These are phyloP conservation scores for Macrobrachium rosenbergii DNA, from an alignment of 1,140 invertebrate genomes.

Conservation along the genomic window DNA sequence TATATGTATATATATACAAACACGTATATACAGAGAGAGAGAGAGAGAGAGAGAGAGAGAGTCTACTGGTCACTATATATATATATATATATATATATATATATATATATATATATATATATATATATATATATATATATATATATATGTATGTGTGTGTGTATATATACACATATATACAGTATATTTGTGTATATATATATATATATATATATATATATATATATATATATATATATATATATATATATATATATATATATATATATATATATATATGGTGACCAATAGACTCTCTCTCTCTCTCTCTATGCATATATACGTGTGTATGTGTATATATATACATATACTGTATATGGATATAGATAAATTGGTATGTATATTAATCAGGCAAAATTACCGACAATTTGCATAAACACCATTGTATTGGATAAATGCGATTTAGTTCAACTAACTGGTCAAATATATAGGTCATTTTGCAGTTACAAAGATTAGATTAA, in stretches of 20 bases:
- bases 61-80: too few relatives aligned
- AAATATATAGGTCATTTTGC: too few relatives aligned
- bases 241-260: neutral
- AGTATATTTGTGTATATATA: neutral
- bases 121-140: too few relatives aligned
- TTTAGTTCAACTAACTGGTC: too few relatives aligned
- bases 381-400: neutral
- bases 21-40: too few relatives aligned
- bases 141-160: too few relatives aligned
- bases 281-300: too few relatives aligned
- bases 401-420: too few relatives aligned
- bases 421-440: too few relatives aligned
- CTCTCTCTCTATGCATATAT: constrained; percentile 21
- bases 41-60: too few relatives aligned
- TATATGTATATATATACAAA: constrained; percentile 23
- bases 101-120: too few relatives aligned
- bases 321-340: neutral
- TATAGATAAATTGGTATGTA: neutral
- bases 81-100: constrained; percentile 31
- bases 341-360: neutral
- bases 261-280: neutral
- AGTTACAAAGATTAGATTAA: too few relatives aligned
- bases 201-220: neutral
- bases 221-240: neutral
- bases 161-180: constrained; percentile 19